phyloP scores from a whole-genome alignment of 2,797 vertebrate species.

The Apogon talboti region DNA sequence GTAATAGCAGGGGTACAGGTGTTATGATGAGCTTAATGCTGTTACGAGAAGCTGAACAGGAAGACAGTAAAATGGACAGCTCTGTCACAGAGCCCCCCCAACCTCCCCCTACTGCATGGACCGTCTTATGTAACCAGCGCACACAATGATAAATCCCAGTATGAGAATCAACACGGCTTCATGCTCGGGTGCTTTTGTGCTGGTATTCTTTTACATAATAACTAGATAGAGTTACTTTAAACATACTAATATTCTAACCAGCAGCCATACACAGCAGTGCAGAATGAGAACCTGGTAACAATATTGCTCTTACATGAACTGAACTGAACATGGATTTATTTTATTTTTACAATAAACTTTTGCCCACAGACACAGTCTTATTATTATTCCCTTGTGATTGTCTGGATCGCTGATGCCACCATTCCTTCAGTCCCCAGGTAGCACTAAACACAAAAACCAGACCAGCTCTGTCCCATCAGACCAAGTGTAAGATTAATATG shows the following conservation, averaged over 20 bases:
- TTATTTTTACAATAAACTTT: conserved; percentile 4
- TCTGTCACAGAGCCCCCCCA: too few relatives aligned
- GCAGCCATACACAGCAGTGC: too few relatives aligned
- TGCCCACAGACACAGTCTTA: not conserved
- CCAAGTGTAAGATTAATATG: not conserved
- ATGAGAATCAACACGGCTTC: not conserved
- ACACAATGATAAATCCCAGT: not conserved
- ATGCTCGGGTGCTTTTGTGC: not conserved
- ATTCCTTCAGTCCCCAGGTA: conserved; percentile 12
- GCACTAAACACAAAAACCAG: not conserved
- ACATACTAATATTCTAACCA: too few relatives aligned
- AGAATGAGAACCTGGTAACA: not conserved
- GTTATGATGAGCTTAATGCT: conserved; percentile 5
- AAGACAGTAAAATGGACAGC: not conserved
- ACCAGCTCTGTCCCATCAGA: not conserved
- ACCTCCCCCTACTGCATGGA: too few relatives aligned
- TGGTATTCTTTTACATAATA: too few relatives aligned
- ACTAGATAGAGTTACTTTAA: too few relatives aligned
- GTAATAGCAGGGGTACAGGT: conserved; percentile 7
- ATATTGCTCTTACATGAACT: not conserved
- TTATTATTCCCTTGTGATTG: conserved; percentile 13
- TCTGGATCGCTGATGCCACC: conserved; percentile 9
- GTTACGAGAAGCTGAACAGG: conserved; percentile 5
- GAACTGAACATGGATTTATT: not conserved
- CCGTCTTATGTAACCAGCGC: conserved; percentile 7